Evolutionary conservation across 1,140 invertebrate species (phyloP), one percentile per base, ranked within the genome.

Genomic region (Drosophila kohkoa): DNA sequence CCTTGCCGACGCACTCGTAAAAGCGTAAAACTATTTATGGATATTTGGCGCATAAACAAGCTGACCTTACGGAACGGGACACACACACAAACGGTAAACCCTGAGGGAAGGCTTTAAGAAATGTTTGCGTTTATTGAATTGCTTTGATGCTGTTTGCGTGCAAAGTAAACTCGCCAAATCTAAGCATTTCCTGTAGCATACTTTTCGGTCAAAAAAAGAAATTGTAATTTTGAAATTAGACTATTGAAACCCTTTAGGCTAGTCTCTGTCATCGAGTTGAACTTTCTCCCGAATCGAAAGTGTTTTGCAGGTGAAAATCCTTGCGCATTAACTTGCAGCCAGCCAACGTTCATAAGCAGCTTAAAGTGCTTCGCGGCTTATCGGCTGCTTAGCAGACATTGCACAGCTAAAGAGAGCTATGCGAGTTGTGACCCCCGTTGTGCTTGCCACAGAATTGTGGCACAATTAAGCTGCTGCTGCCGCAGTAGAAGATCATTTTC

Each of bases 11-110:
- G 63, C 63, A 65, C 41, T 55, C 80, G 67, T 75, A 87, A 87
- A 65, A 74, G 83, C 85, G 75, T 66, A 80, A 87, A 88, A 88
- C 85, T 88, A 88, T 88, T 88, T 88, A 89, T 88, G 83, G 85
- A 83, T 88, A 88, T 88, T 88, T 83, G 74, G 59, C 77, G 83
- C 83, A 88, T 88, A 88, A 88, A 88, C 85, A 88, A 75, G 77
- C 72, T 83, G 77, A 88, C 83, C 83, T 79, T 67, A 62, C n/a
- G 57, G 71, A 51, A 54, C 60, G 75, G 67, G 43, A 48, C 57
- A 30, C 16, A 10, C 25, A 38, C 48, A 13, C 38, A 32, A 69
- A 32, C 57, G 20, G 45, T 43, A 52, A 64, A 16, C 30, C 15
- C 2, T 0, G n/a, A 46, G 45, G 20, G 60, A 35, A 75, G 66